Base-by-base conservation (phyloP, 2,797 vertebrate species). In the Syngnathus acus region DNA sequence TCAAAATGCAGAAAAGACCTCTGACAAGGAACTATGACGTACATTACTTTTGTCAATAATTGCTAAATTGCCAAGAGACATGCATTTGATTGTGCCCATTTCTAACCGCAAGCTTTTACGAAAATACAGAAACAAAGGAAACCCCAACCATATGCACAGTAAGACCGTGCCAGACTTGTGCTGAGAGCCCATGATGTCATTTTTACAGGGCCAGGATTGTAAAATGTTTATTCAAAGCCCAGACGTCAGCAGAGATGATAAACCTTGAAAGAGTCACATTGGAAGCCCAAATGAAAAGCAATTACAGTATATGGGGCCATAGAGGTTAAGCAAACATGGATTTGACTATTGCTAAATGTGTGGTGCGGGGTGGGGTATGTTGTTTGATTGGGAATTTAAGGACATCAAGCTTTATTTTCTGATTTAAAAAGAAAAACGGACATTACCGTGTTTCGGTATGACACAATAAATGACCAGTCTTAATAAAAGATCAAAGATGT, bases 1-100 rank as follows among this genome's bases (percentile, higher is more conserved):
- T 81, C 75, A 81, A 72, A 82, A 80, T 78, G 62, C 39, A 65
- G 74, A 65, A 68, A 65, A 72, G 77, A 37, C 51, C 71, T 78
- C 68, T 69, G 69, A 75, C 57, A 70, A 39, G 57, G 16, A 59
- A 59, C 39, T 1, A 39, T 72, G 58, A 58, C 59, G 39, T 54
- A 65, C 68, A 64, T 68, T 69, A 39, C 47, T 67, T 55, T 16
- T 39, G 45, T 82, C 75, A 71, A 80, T 81, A 68, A 32, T 32
- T 32, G 26, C 26, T 32, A 32, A 32, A 32, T 32, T 3, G 2
- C 26, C 2, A 32, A 2, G 26, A 32, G 26, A 32, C 2, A 32
- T 32, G 26, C 26, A 32, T 32, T 32, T 32, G 26, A 32, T 32
- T 32, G 26, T 32, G 2, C 26, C 26, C 26, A 32, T 32, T 32